These are phyloP conservation scores for Camponotus floridanus DNA, from an alignment of 1,140 invertebrate genomes.

Conservation along the genomic window DNA sequence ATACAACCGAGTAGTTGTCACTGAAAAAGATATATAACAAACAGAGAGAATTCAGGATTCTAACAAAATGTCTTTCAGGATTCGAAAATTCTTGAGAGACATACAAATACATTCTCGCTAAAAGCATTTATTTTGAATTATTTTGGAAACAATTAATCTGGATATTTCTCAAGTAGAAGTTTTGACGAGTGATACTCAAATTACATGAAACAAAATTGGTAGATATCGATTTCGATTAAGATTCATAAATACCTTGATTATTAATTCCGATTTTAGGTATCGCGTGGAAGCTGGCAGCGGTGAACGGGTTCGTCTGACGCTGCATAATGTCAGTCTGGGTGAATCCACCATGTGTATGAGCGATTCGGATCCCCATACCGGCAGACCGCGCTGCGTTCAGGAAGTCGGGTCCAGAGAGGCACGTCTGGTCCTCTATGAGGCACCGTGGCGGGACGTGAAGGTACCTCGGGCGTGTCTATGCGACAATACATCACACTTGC, in stretches of 20 bases:
- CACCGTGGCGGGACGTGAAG: conserved; percentile 89
- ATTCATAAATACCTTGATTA: background rate
- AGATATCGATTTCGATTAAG: background rate
- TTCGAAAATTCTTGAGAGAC: too few relatives aligned
- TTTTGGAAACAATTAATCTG: too few relatives aligned
- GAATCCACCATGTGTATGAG: conserved; percentile 89
- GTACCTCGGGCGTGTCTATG: conserved; percentile 90
- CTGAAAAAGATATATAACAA: background rate
- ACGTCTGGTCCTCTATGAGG: conserved; percentile 88
- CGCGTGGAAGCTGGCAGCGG: conserved; percentile 90
- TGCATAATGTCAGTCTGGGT: conserved; percentile 92
- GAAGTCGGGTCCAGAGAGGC: conserved; percentile 87
- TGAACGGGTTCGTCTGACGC: conserved; percentile 89
- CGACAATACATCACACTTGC: conserved; percentile 89
- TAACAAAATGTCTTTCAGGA: background rate
- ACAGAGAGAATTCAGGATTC: background rate
- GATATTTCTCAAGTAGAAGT: too few relatives aligned
- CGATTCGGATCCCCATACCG: conserved; percentile 90
- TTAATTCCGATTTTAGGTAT: conserved; percentile 87
- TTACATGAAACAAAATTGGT: too few relatives aligned
- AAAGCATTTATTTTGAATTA: too few relatives aligned
- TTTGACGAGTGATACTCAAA: too few relatives aligned
- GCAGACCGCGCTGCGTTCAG: conserved; percentile 87
- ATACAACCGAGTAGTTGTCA: background rate
- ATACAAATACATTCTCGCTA: too few relatives aligned